Evolutionary conservation across 2,113 vertebrate species (phyloP), one percentile per base, ranked within the genome.

Genomic region (Sigmodon hispidus): DNA sequence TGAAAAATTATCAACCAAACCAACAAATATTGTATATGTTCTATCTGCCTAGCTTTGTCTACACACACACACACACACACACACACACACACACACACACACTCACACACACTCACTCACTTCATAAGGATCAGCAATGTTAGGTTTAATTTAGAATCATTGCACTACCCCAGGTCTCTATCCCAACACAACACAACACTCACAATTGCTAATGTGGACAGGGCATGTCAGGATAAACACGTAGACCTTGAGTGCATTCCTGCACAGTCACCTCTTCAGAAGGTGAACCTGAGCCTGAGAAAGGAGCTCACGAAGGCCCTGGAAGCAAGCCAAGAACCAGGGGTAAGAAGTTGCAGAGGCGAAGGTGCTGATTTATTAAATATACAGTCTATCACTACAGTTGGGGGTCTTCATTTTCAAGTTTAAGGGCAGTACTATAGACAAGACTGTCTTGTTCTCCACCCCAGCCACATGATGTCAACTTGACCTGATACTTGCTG

Each of bases 1-100:
- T 93, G 21, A 61, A 65, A 93, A n/a, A 34, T 34, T 93, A 52
- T 26, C 95, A 77, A 77, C 67, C 63, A 75, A 96, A n/a, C 22
- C 87, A 91, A 52, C 48, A 87, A 91, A 85, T 88, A 50, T 76
- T 93, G 36, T 45, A 85, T 69, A 93, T 73, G 57, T 72, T 93
- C 73, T 70, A 31, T 55, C 72, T 73, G 16, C 52, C 73, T 67
- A 52, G 36, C 29, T 55, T 52, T 43, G 80, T 84, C 81, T n/a
- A 61, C 48, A 69, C 52, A 17, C 36, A 72, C 12, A 81, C 50
- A 87, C 45, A 76, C 7, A 75, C 2, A 79, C 36, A 73, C 4
- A 57, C 19, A 81, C 48, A 76, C 90, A 84, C 29, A 63, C 43
- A 73, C 57, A 26, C 36, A 75, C 12, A 72, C 24, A 76, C 34